Evolutionary conservation across 2,113 vertebrate species (phyloP).

Genomic region (Upupa epops): DNA sequence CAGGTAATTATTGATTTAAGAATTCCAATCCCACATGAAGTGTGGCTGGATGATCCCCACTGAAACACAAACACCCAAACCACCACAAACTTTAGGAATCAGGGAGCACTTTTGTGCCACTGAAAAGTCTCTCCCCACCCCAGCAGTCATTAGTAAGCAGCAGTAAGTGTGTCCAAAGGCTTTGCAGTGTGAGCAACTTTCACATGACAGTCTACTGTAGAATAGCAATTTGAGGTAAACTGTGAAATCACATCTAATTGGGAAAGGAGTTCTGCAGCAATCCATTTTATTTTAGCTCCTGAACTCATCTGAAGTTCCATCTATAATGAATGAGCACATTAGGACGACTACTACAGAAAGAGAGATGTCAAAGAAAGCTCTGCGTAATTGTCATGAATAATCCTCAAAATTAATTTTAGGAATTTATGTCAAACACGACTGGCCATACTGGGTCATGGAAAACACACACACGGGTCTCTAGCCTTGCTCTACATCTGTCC

Average conservation of each 20-base stretch:
- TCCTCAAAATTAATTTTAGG: neutral
- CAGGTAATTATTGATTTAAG: neutral
- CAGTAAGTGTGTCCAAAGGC: neutral
- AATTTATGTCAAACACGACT: neutral
- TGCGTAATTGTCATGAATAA: neutral
- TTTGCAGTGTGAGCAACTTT: neutral
- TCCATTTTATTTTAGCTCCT: neutral
- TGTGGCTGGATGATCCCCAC: neutral
- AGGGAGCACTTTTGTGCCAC: neutral
- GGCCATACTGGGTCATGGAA: neutral
- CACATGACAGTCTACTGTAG: neutral
- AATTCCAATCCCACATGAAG: neutral
- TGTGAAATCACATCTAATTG: neutral
- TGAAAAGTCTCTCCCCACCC: neutral
- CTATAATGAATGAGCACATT: neutral
- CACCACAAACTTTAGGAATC: neutral
- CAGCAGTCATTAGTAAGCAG: neutral
- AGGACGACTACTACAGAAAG: neutral
- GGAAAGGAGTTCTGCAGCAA: neutral
- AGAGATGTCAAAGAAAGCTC: neutral
- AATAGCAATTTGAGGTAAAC: neutral
- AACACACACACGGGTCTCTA: neutral
- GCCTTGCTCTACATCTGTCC: neutral
- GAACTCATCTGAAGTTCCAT: neutral
- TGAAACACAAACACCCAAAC: neutral